Evolutionary conservation across 2,888 invertebrate species (phyloP).

Genomic region (Bedellia somnulentella): DNA sequence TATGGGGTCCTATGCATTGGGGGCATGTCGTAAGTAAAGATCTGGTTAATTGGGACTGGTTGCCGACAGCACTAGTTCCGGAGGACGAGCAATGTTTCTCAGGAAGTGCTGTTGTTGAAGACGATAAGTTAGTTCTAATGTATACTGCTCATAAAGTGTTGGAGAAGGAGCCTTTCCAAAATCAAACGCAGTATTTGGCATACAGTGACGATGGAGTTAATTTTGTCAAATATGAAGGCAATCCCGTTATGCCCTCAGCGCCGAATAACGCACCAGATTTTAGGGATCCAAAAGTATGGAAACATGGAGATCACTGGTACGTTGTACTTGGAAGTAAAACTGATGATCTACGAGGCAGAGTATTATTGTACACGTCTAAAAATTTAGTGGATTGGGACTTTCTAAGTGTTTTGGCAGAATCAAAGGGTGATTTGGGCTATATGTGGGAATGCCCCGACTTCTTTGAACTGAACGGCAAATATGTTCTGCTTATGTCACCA

Average conservation of each 20-base stretch:
- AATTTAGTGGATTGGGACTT: constrained; percentile 41
- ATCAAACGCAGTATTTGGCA: constrained; percentile 41
- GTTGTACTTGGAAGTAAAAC: constrained; percentile 42
- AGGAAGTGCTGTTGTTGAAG: constrained; percentile 41
- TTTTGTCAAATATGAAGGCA: constrained; percentile 37
- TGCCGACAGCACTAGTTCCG: constrained; percentile 49
- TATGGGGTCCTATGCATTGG: constrained; percentile 58
- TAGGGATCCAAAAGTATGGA: constrained; percentile 53
- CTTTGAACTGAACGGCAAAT: constrained; percentile 41
- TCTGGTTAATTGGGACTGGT: constrained; percentile 46
- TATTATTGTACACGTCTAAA: constrained; percentile 36
- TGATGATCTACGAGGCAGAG: constrained; percentile 27
- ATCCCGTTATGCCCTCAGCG: constrained; percentile 33
- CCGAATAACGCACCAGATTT: constrained; percentile 43
- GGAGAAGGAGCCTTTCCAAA: constrained; percentile 24
- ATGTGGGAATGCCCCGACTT: constrained; percentile 62
- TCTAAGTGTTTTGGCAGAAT: constrained; percentile 31
- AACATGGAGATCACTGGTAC: constrained; percentile 36
- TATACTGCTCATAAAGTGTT: constrained; percentile 30
- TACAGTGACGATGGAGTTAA: constrained; percentile 36
- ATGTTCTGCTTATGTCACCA: constrained; percentile 41
- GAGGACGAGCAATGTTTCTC: constrained; percentile 46
- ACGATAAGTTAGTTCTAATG: constrained; percentile 30
- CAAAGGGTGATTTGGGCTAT: constrained; percentile 32
- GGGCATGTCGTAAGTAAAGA: constrained; percentile 49